Base-by-base conservation (phyloP, 2,113 vertebrate genomes). In the Psephotus haematonotus region DNA sequence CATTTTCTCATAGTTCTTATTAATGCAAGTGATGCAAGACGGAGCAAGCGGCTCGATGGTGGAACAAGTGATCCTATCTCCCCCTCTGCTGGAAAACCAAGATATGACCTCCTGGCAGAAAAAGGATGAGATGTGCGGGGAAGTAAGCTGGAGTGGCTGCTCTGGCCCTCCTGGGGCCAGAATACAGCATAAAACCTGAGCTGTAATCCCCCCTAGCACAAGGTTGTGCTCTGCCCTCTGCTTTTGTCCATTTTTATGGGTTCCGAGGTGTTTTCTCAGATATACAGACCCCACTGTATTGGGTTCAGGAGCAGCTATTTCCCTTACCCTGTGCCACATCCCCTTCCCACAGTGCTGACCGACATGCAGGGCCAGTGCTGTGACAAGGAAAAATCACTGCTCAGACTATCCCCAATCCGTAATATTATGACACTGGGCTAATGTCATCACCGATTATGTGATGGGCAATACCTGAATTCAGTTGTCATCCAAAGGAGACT, bases 41-140 rank as follows among this genome's bases (percentile, higher is more conserved):
- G 1, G 41, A 47, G 19, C 4, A 0, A 13, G 69, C 0, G 0
- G 31, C 72, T 74, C 9, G 2, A 0, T 28, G 55, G 25, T 71
- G 75, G 91, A 91, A 97, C 69, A 71, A 92, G 77, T 5, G 84
- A 93, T 96, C 93, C 94, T 96, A 41, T 93, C 69, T 89, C 94
- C 28, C 97, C 97, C 97, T 96, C 97, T 97, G 95, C 95, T 97
- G 97, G 94, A 92, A 81, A 80, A 17, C 17, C 44, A 43, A 0
- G 80, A 39, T 53, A 96, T 82, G 50, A 28, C 72, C 24, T 11
- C 18, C 72, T 31, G 81, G 44, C n/a, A 65, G 35, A 35, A 37
- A 23, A 52, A 19, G 4, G 19, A 11, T 5, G 35, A 35, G 49
- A 11, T 13, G 27, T 12, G 31, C 2, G 1, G 44, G 37, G 71